A percentile compares a stretch with the other conserved stretches of the same genome.
phyloP scores from a whole-genome alignment of 2,797 vertebrate genomes.

The Tympanoctomys barrerae region DNA sequence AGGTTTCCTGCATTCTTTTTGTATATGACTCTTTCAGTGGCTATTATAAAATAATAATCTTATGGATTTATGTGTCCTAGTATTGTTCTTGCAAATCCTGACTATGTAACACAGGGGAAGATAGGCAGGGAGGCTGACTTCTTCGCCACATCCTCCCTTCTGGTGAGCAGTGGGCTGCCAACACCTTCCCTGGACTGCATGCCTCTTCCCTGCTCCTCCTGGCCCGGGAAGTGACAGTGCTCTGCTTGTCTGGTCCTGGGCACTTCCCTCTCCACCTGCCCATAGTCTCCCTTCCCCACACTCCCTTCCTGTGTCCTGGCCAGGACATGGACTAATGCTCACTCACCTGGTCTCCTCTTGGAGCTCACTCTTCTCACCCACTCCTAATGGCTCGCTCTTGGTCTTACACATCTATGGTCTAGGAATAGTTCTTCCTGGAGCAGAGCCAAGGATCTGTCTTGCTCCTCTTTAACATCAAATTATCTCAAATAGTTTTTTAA shows the following conservation, averaged over 20 bases:
- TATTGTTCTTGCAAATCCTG: too few relatives aligned
- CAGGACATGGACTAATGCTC: not conserved
- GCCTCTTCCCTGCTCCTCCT: not conserved
- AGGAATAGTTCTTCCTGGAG: not conserved
- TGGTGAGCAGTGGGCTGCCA: not conserved
- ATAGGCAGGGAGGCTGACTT: not conserved
- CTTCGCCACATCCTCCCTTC: not conserved
- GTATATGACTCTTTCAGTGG: too few relatives aligned
- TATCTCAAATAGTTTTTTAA: not conserved
- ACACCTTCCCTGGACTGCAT: not conserved
- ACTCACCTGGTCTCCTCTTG: not conserved
- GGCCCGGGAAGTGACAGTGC: rapidly evolving
- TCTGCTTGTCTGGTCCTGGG: not conserved
- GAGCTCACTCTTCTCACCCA: not conserved
- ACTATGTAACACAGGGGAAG: too few relatives aligned
- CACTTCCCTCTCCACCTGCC: not conserved
- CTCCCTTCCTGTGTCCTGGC: not conserved
- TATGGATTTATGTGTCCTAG: too few relatives aligned
- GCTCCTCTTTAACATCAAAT: not conserved
- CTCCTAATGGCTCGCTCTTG: not conserved
- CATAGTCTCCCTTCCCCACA: not conserved
- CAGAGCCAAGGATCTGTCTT: not conserved
- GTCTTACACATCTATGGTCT: not conserved
- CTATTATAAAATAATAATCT: too few relatives aligned
- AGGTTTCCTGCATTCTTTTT: too few relatives aligned